A percentile compares a stretch with the other conserved stretches of the same genome.
These are phyloP conservation scores for Minunthozetes semirufus DNA, from an alignment of 2,888 invertebrate species.

Conservation along the genomic window DNA sequence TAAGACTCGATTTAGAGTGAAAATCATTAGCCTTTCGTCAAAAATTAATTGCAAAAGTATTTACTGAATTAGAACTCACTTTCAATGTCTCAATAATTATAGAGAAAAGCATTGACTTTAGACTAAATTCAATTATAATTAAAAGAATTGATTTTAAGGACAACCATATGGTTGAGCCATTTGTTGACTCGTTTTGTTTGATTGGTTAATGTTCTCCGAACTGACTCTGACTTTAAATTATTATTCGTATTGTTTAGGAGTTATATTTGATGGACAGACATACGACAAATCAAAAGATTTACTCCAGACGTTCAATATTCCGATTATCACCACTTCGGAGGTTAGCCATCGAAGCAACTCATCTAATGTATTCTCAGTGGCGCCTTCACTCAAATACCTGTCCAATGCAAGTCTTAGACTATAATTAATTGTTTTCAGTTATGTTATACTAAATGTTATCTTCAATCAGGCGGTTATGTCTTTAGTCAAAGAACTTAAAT, in stretches of 20 bases:
- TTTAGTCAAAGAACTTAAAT: conserved; percentile 29
- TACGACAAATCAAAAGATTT: conserved; percentile 21
- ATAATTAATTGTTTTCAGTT: background rate
- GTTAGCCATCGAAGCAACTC: background rate
- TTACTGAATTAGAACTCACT: no score
- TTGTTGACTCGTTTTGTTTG: no score
- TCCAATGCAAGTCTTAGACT: conserved; percentile 12
- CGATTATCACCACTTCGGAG: conserved; percentile 33
- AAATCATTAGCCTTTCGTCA: no score
- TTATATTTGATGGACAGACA: conserved; percentile 24
- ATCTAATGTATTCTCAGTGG: conserved; percentile 26
- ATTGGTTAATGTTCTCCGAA: background rate
- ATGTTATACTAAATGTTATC: background rate
- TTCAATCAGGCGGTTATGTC: conserved; percentile 13
- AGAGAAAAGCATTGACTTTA: no score
- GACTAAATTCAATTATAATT: no score
- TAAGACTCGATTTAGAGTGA: no score
- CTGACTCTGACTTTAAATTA: background rate
- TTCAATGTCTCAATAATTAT: no score
- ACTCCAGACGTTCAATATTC: conserved; percentile 32
- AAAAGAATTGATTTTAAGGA: no score
- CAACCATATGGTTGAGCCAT: no score
- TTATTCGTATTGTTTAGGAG: conserved; percentile 17
- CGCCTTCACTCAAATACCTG: conserved; percentile 32
- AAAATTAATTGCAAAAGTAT: no score